Base-by-base conservation (phyloP, 1,140 invertebrate species). In the Hormaphis cornu region DNA sequence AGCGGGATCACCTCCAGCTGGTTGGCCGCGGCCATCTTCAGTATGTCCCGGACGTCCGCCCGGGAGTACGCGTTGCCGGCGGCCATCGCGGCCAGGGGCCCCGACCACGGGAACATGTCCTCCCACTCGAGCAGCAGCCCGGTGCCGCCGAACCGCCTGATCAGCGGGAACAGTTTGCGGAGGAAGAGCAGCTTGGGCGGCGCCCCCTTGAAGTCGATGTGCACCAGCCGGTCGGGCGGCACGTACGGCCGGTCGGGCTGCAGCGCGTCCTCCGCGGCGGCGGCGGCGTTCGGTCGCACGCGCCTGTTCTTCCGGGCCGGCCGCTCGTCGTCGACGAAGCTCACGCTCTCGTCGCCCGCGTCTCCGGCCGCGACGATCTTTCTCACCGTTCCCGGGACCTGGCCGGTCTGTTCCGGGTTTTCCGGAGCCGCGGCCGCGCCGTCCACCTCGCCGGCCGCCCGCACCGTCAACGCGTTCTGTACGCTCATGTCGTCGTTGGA, bases 91-190 rank as follows among this genome's bases (percentile, higher is more conserved):
- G 74, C 78, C 4, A 98, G 77, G 0, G 79, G 76, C 1, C 86
- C 90, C 24, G 80, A 81, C 78, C 89, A 98, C 0, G 95, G 95
- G 79, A 98, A 98, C 90, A 95, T 97, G 75, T 99, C 96, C 80
- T 98, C 96, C 81, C 97, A 98, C 78, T 98, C 96, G 61, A 97
- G 79, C 2, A 97, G 80, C 26, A 97, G 78, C 1, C 92, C 93
- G 50, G 90, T 97, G 1, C 90, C 91, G 20, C 88, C 92, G 74
- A 91, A 77, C 52, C 83, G 82, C 74, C 86, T 86, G 0, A 97
- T 75, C 69, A 92, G 79, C 3, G 86, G 86, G 54, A 97, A 83
- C 0, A 95, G 72, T 59, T 87, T 82, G 74, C 84, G 84, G 37
- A 91, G 83, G 77, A 86, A 89, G n/a, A 76, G 75, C 0, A 91